Evolutionary conservation across 2,888 invertebrate genomes (phyloP), one percentile per base, ranked within the genome.

Genomic region (Hirtodrosophila histrioides): DNA sequence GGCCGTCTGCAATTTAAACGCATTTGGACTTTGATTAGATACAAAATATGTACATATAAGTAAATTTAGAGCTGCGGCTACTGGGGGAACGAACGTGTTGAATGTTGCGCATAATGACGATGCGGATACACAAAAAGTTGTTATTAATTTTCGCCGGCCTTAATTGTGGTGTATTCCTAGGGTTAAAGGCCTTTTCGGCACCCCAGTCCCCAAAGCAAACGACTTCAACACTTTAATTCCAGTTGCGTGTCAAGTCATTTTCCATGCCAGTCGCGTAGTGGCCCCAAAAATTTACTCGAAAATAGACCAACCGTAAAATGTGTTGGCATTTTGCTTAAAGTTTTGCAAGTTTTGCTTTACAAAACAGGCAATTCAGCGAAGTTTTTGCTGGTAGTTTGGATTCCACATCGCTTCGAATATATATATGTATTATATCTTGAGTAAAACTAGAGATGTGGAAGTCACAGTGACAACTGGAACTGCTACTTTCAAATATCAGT

Each of bases 21-120:
- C 66, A 67, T 57, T 74, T 76, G 62, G 74, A 74, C 70, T 78
- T 71, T 78, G 64, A 76, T 76, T 68, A 68, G 63, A 74, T 61
- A 62, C 50, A 51, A 50, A 58, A 44, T 33, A 48, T 31, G 31
- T 31, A 31, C 31, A 49, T 31, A 43, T 58, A 64, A 46, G 17
- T 50, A 44, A 37, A 50, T 53, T 49, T 9, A 45, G 43, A 56
- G 45, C 48, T 46, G 45, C 17, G 50, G 31, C 58, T 44, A 48
- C 46, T 65, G 24, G 43, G 41, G 45, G 17, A 17, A 17, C 17
- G 17, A 50, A 53, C 37, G 40, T 33, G 29, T 50, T 9, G 11
- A 33, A 36, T 44, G 35, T 44, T 60, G 17, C 3, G 35, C 31
- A 31, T 24, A 29, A 40, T 31, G 31, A 12, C 39, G 31, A 39